Conservation (phyloP, 2,888 invertebrate genomes). For the Dusona sp. region DNA sequence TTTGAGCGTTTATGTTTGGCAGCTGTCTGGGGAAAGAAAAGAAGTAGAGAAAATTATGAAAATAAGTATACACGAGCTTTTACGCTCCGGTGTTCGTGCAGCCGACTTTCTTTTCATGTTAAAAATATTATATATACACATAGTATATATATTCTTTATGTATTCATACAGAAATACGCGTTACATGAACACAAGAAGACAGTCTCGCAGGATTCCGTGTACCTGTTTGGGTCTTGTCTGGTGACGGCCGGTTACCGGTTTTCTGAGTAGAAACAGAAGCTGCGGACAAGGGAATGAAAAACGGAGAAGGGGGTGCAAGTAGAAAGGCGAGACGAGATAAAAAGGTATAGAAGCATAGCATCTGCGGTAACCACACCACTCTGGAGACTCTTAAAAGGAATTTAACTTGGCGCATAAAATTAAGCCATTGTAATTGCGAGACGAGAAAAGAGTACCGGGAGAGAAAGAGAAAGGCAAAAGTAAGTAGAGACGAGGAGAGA, state of each 20-base stretch:
- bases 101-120: background rate
- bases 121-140: background rate
- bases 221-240: conserved; percentile 14
- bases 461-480: conserved; percentile 42
- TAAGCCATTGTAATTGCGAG: conserved; percentile 83
- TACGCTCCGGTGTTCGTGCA: conserved; percentile 3
- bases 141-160: background rate
- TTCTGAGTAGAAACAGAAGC: conserved; percentile 58
- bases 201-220: conserved; percentile 34
- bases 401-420: conserved; percentile 84
- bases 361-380: conserved; percentile 72
- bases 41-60: conserved; percentile 20
- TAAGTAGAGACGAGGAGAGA: conserved; percentile 30
- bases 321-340: conserved; percentile 35
- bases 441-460: conserved; percentile 51
- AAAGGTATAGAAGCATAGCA: conserved; percentile 40
- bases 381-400: conserved; percentile 81
- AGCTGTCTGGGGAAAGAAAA: background rate
- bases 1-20: conserved; percentile 8
- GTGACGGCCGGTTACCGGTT: conserved; percentile 49
- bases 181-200: background rate
- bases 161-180: background rate
- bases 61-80: conserved; percentile 10
- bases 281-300: conserved; percentile 28
- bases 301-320: conserved; percentile 12